Conservation (phyloP, 2,888 invertebrate genomes). For the Agonum fuliginosum region DNA sequence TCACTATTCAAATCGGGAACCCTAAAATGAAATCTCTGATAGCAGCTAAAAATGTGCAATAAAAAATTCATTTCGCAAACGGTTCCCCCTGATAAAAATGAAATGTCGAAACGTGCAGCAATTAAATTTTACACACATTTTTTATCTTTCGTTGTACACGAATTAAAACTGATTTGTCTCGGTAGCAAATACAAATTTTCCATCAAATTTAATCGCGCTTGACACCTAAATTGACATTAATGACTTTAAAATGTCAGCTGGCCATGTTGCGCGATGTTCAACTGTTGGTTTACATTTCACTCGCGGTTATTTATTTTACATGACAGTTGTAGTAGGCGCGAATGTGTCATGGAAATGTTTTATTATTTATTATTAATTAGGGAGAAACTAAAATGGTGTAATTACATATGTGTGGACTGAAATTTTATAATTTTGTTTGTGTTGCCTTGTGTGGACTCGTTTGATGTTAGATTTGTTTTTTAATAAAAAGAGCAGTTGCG, state of each 20-base stretch:
- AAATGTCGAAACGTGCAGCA: not conserved
- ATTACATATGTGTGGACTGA: too few relatives aligned
- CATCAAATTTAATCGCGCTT: not conserved
- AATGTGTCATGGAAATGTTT: constrained; percentile 3
- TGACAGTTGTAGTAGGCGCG: not conserved
- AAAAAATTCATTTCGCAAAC: too few relatives aligned
- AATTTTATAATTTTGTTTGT: too few relatives aligned
- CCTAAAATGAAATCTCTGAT: too few relatives aligned
- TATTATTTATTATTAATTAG: not conserved
- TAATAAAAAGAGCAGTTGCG: too few relatives aligned
- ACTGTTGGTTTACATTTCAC: not conserved
- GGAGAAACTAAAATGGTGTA: not conserved
- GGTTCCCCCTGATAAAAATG: too few relatives aligned
- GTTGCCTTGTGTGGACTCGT: too few relatives aligned
- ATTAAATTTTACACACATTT: constrained; percentile 1
- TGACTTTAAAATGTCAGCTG: constrained; percentile 33
- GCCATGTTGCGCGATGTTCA: not conserved
- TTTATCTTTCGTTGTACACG: not conserved
- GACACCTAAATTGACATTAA: constrained; percentile 25
- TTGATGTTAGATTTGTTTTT: too few relatives aligned
- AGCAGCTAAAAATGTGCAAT: too few relatives aligned
- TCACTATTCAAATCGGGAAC: too few relatives aligned
- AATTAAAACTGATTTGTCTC: constrained; percentile 26
- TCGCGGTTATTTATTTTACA: not conserved
- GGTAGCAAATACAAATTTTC: constrained; percentile 20